Conservation (phyloP, 1,140 invertebrate genomes). For the Cydia strobilella region DNA sequence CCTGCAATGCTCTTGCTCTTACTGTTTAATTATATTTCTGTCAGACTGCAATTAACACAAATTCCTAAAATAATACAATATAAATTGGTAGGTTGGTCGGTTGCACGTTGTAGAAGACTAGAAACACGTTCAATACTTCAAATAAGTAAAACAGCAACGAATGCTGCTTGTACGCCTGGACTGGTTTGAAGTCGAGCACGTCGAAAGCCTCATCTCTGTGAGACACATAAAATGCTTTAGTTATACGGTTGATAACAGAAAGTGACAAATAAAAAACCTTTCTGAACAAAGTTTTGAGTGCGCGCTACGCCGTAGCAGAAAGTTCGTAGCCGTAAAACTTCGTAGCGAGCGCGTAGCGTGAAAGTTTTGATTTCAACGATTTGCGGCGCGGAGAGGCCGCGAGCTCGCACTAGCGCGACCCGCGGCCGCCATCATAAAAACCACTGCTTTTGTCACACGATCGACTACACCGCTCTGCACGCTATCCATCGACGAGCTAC, state of each 20-base stretch:
- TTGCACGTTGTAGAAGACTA: not conserved
- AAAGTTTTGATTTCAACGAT: slow-evolving; percentile 80
- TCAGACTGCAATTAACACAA: not conserved
- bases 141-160: not conserved
- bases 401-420: slow-evolving; percentile 71
- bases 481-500: slow-evolving; percentile 40
- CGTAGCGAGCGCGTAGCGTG: slow-evolving; percentile 78
- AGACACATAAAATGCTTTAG: slow-evolving; percentile 49
- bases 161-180: not conserved
- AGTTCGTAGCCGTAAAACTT: slow-evolving; percentile 79
- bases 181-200: not conserved
- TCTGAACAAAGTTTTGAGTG: slow-evolving; percentile 77
- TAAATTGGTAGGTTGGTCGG: not conserved
- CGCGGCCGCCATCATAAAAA: slow-evolving; percentile 47
- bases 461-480: slow-evolving; percentile 9
- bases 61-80: not conserved
- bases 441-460: not conserved
- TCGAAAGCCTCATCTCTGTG: slow-evolving; percentile 23
- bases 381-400: slow-evolving; percentile 72
- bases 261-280: slow-evolving; percentile 77
- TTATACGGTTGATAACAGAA: slow-evolving; percentile 71
- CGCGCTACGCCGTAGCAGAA: slow-evolving; percentile 77
- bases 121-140: not conserved
- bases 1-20: slow-evolving; percentile 1
- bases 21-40: not conserved